phyloP scores from a whole-genome alignment of 2,113 vertebrate species.

The Seriola dumerili region DNA sequence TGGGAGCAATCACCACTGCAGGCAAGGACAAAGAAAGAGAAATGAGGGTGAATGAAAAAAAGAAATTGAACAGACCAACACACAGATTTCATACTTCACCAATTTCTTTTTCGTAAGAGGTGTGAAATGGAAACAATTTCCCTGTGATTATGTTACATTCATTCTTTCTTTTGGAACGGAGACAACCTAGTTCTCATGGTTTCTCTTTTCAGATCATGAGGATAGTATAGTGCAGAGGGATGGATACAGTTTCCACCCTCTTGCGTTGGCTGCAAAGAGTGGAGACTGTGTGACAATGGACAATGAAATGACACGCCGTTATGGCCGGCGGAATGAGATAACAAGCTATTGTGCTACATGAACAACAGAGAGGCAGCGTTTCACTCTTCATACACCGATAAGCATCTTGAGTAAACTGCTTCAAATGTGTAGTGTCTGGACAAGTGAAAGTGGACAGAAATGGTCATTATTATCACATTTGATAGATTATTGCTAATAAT shows the following conservation, averaged over 20 bases:
- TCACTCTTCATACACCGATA: slow-evolving; percentile 41
- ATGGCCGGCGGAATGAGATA: slow-evolving; percentile 60
- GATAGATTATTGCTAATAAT: neutral
- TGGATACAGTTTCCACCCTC: slow-evolving; percentile 75
- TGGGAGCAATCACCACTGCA: slow-evolving; percentile 87
- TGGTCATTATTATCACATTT: neutral
- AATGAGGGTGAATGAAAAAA: neutral
- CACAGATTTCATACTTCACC: neutral
- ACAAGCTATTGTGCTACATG: slow-evolving; percentile 64
- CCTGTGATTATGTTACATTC: slow-evolving; percentile 70
- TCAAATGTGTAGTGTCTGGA: slow-evolving; percentile 14
- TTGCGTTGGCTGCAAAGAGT: slow-evolving; percentile 35
- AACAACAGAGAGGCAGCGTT: slow-evolving; percentile 48
- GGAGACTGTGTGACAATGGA: slow-evolving; percentile 64
- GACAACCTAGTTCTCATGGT: slow-evolving; percentile 85
- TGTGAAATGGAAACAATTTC: slow-evolving; percentile 46
- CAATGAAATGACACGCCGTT: slow-evolving; percentile 63
- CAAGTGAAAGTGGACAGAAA: slow-evolving; percentile 31
- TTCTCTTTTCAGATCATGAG: slow-evolving; percentile 77
- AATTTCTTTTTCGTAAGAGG: slow-evolving; percentile 33
- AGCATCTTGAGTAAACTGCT: slow-evolving; percentile 53
- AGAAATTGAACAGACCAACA: neutral
- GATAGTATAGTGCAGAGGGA: slow-evolving; percentile 33
- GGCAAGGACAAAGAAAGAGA: slow-evolving; percentile 7
- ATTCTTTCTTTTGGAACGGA: slow-evolving; percentile 59